These are phyloP conservation scores for Rhopilema esculentum DNA, from an alignment of 30 jellyfish, hydroid and myxozoan species.

Conservation along the genomic window DNA sequence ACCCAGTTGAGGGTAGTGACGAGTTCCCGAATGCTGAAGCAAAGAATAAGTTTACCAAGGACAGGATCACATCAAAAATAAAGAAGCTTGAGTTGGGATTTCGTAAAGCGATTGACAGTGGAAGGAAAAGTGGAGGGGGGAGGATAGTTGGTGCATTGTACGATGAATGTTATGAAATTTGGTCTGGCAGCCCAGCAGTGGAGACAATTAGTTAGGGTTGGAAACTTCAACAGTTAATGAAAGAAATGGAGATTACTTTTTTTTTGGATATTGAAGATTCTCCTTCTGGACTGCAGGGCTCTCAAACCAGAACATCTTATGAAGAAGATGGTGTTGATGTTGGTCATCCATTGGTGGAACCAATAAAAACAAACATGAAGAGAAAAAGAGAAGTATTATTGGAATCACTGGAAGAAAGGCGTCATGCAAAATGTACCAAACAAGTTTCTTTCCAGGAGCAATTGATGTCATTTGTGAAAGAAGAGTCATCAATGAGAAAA, in stretches of 20 bases:
- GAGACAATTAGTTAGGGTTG: slow-evolving; percentile 20
- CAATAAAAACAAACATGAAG: slow-evolving; percentile 22
- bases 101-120: slow-evolving; percentile 42
- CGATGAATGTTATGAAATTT: no score
- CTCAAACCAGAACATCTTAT: not conserved
- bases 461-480: slow-evolving; percentile 17
- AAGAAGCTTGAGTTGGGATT: slow-evolving; percentile 25
- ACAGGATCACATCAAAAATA: slow-evolving; percentile 12
- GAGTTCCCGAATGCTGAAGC: slow-evolving; percentile 34
- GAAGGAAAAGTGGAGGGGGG: slow-evolving; percentile 50
- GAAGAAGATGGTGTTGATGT: slow-evolving; percentile 17
- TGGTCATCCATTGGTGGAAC: slow-evolving; percentile 34
- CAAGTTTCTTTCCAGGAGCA: slow-evolving; percentile 37
- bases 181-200: slow-evolving; percentile 55
- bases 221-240: slow-evolving; percentile 13
- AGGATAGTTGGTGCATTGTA: slow-evolving; percentile 13
- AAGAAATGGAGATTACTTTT: slow-evolving; percentile 9
- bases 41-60: slow-evolving; percentile 22
- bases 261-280: slow-evolving; percentile 3
- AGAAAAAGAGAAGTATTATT: slow-evolving; percentile 9
- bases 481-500: slow-evolving; percentile 11
- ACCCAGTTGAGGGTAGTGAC: slow-evolving; percentile 24
- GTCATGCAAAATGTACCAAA: slow-evolving; percentile 35
- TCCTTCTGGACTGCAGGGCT: slow-evolving; percentile 33
- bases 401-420: slow-evolving; percentile 35